phyloP scores from a whole-genome alignment of 2,888 invertebrate genomes.

The Synanthedon myopaeformis region DNA sequence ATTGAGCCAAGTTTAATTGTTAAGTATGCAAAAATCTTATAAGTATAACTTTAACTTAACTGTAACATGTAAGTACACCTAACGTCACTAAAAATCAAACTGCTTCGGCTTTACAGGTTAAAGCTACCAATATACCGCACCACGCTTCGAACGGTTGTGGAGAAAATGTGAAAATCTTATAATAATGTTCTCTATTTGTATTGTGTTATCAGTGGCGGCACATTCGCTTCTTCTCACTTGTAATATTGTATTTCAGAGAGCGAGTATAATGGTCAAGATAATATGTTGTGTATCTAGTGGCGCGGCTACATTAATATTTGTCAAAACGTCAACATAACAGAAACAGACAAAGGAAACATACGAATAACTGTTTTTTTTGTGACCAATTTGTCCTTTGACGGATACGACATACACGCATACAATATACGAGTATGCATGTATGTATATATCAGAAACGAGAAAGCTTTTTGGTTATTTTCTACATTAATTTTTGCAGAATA shows the following conservation, averaged over 20 bases:
- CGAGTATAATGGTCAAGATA: conserved; percentile 32
- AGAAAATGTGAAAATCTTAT: neutral
- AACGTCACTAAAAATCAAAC: no score
- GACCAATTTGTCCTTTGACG: conserved; percentile 4
- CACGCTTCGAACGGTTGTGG: neutral
- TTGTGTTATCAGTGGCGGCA: neutral
- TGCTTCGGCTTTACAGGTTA: no score
- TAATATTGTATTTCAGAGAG: conserved; percentile 7
- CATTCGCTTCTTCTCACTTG: neutral
- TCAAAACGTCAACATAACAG: conserved; percentile 22
- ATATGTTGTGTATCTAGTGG: conserved; percentile 20
- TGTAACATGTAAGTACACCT: no score
- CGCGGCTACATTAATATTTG: conserved; percentile 32
- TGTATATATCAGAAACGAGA: no score
- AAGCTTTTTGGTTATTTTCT: no score
- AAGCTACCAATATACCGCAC: no score
- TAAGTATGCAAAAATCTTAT: no score
- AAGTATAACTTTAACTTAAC: no score
- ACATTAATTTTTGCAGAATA: no score
- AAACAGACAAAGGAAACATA: neutral
- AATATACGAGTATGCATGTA: no score
- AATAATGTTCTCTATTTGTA: neutral
- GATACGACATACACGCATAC: neutral
- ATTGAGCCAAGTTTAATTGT: no score
- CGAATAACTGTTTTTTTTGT: conserved; percentile 14